Conservation (phyloP, 2,888 invertebrate genomes). For the Drosophila conformis region DNA sequence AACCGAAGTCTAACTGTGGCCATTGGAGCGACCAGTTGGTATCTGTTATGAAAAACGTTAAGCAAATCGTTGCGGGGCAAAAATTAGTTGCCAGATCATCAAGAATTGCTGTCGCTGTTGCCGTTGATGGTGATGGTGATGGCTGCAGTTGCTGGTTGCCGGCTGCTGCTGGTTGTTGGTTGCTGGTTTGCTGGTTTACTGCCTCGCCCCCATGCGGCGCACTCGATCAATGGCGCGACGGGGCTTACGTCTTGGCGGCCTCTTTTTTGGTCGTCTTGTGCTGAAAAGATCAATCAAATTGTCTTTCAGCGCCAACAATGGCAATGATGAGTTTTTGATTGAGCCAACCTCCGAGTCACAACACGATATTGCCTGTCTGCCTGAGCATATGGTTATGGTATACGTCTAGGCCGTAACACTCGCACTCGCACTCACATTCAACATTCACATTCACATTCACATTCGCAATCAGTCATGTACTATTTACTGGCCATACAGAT, state of each 20-base stretch:
- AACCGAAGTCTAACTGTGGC: constrained; percentile 55
- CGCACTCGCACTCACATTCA: not conserved
- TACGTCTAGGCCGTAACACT: constrained; percentile 19
- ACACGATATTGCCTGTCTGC: constrained; percentile 24
- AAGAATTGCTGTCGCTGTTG: constrained; percentile 32
- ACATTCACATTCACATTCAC: not conserved
- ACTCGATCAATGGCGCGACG: constrained; percentile 61
- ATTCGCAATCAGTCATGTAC: constrained; percentile 8
- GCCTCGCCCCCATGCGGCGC: constrained; percentile 55
- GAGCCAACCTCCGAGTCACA: constrained; percentile 39
- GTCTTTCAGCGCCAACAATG: constrained; percentile 63
- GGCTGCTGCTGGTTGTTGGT: not conserved
- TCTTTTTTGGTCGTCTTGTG: constrained; percentile 45
- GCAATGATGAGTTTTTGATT: constrained; percentile 67
- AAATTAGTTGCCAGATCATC: constrained; percentile 53
- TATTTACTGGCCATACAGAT: constrained; percentile 32
- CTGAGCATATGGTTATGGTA: constrained; percentile 5
- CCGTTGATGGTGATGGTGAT: constrained; percentile 16
- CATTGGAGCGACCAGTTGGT: constrained; percentile 58
- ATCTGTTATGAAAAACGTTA: constrained; percentile 65
- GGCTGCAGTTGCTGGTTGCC: constrained; percentile 15
- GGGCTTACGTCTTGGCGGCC: constrained; percentile 46
- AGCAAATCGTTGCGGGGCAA: constrained; percentile 46
- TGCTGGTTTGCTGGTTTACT: constrained; percentile 8
- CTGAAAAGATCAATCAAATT: constrained; percentile 72